Percentiles rank a stretch among this genome's conserved stretches.
These are phyloP conservation scores for Drosophila sp. DNA, from an alignment of 1,140 invertebrate species.

Conservation along the genomic window DNA sequence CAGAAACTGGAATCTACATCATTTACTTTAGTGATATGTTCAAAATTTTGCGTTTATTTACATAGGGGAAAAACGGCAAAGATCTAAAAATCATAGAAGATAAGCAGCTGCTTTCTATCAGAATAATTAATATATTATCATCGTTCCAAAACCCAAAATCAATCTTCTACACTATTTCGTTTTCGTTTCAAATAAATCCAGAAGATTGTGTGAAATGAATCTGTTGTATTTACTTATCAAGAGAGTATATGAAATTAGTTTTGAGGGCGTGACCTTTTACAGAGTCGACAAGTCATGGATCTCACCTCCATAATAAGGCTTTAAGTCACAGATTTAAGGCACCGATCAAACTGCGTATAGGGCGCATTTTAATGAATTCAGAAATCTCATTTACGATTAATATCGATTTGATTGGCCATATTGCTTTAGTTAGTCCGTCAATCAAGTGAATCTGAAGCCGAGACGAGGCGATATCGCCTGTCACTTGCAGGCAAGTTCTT, in stretches of 20 bases:
- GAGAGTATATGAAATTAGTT: no score
- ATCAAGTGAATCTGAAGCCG: constrained; percentile 14
- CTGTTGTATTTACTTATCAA: background rate
- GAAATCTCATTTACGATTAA: background rate
- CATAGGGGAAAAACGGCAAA: background rate
- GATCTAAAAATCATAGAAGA: background rate
- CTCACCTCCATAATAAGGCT: no score
- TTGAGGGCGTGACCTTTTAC: no score
- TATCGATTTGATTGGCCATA: constrained; percentile 10
- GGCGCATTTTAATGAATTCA: no score
- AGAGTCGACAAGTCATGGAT: no score
- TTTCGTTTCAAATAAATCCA: constrained; percentile 35
- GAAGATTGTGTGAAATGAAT: constrained; percentile 20
- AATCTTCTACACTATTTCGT: constrained; percentile 10
- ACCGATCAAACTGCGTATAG: no score
- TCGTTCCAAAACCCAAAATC: constrained; percentile 7
- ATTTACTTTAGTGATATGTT: background rate
- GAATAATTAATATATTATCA: background rate
- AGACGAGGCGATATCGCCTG: constrained; percentile 19
- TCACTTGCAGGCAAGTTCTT: constrained; percentile 31
- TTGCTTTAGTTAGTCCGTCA: constrained; percentile 22
- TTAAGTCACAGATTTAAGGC: no score
- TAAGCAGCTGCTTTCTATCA: background rate
- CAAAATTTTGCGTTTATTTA: constrained; percentile 13
- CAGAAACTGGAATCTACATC: background rate